Evolutionary conservation across 2,888 invertebrate genomes (phyloP).

Genomic region (Tubiluchus corallicola): DNA sequence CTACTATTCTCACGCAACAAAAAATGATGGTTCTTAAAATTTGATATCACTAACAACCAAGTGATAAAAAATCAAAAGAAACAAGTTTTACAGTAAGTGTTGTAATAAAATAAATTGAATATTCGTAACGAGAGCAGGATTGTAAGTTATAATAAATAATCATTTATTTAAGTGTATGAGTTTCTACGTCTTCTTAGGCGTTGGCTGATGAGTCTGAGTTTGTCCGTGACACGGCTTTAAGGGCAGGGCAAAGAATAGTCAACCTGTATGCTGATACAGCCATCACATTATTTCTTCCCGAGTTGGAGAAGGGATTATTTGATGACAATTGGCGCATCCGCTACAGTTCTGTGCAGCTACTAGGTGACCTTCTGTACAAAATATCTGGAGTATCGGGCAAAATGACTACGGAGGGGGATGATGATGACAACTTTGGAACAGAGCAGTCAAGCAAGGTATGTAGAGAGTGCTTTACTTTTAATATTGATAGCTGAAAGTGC

Average conservation of each 20-base stretch:
- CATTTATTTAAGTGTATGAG: too few species aligned
- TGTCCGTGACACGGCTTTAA: slow-evolving; percentile 87
- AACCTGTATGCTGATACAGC: slow-evolving; percentile 89
- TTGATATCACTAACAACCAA: too few species aligned
- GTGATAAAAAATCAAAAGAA: too few species aligned
- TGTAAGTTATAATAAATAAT: too few species aligned
- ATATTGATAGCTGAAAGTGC: too few species aligned
- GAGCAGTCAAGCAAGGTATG: slow-evolving; percentile 58
- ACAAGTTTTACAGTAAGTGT: too few species aligned
- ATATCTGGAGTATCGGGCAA: slow-evolving; percentile 93
- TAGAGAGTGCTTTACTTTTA: too few species aligned
- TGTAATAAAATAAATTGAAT: too few species aligned
- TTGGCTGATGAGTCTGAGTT: slow-evolving; percentile 97
- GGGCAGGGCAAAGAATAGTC: slow-evolving; percentile 90
- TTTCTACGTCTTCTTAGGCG: too few species aligned
- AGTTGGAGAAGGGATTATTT: slow-evolving; percentile 78
- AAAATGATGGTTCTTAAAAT: too few species aligned
- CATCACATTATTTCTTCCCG: slow-evolving; percentile 73
- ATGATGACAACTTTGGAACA: slow-evolving; percentile 98
- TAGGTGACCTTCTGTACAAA: slow-evolving; percentile 85
- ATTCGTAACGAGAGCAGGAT: too few species aligned
- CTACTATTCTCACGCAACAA: too few species aligned
- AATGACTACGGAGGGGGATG: slow-evolving; percentile 95
- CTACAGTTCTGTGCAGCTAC: slow-evolving; percentile 70
- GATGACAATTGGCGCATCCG: slow-evolving; percentile 98